Percentiles rank a stretch among this genome's conserved stretches.
Conservation (phyloP, 2,888 invertebrate species). For the Hymenopus coronatus region DNA sequence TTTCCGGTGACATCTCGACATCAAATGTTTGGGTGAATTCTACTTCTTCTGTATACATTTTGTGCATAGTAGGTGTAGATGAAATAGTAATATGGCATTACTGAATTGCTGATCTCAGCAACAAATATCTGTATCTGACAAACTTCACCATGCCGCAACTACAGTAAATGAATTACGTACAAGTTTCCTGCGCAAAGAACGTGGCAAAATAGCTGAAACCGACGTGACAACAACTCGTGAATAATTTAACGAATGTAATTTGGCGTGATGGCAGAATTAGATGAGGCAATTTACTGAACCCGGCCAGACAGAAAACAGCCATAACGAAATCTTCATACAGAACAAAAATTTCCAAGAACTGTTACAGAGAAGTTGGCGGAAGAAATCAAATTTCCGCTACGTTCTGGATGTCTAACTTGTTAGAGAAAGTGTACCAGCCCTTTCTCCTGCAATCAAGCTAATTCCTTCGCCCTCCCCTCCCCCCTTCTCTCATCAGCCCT, state of each 20-base stretch:
- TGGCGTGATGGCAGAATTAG: neutral
- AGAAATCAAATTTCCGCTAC: neutral
- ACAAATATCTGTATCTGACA: too few relatives aligned
- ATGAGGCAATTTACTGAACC: neutral
- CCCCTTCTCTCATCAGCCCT: neutral
- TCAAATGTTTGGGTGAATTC: too few relatives aligned
- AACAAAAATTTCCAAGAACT: neutral
- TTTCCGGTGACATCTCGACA: too few relatives aligned
- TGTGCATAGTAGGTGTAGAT: too few relatives aligned
- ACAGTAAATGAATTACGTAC: neutral
- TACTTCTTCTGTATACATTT: too few relatives aligned
- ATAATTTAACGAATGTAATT: neutral
- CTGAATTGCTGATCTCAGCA: too few relatives aligned
- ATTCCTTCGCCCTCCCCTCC: neutral
- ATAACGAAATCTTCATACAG: neutral
- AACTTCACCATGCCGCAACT: too few relatives aligned
- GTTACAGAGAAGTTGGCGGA: neutral
- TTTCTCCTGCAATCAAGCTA: neutral
- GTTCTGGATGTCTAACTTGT: neutral
- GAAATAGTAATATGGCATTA: too few relatives aligned
- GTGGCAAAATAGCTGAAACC: neutral
- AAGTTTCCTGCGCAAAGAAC: neutral
- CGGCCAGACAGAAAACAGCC: neutral
- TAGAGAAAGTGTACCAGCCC: conserved; percentile 1
- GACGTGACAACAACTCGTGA: neutral